Percentiles rank a stretch among this genome's conserved stretches.
phyloP scores from a whole-genome alignment of 1,140 invertebrate genomes.

The Procambarus clarkii region DNA sequence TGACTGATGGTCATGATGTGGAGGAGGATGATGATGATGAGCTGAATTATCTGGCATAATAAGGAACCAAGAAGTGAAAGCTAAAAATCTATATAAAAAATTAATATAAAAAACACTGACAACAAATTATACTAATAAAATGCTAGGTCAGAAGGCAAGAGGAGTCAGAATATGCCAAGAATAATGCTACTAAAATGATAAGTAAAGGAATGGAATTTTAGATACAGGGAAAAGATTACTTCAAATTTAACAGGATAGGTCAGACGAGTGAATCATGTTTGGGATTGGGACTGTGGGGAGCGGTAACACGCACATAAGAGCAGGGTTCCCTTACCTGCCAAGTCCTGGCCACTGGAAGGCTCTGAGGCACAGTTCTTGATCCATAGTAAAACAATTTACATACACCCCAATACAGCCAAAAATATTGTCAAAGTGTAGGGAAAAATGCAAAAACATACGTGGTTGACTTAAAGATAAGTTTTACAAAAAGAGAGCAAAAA shows the following conservation, averaged over 20 bases:
- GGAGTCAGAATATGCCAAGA: neutral
- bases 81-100: conserved; percentile 7
- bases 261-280: conserved; percentile 13
- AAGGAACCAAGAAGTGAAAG: neutral
- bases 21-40: neutral
- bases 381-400: conserved; percentile 23
- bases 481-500: neutral
- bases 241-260: neutral
- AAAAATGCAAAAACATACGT: neutral
- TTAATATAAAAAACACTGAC: neutral
- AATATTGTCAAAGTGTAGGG: neutral
- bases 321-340: conserved; percentile 41
- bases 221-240: neutral
- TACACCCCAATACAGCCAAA: conserved; percentile 28
- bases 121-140: neutral
- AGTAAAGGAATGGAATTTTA: neutral
- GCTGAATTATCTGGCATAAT: neutral
- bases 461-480: neutral
- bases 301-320: conserved; percentile 21
- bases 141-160: neutral
- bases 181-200: neutral
- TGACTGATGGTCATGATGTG: neutral
- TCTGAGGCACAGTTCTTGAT: conserved; percentile 47
- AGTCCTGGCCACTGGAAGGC: conserved; percentile 42
- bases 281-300: neutral